Percentiles rank a stretch among this genome's conserved stretches.
phyloP scores from a whole-genome alignment of 2,888 invertebrate genomes.

The Parasteatoda lunata region DNA sequence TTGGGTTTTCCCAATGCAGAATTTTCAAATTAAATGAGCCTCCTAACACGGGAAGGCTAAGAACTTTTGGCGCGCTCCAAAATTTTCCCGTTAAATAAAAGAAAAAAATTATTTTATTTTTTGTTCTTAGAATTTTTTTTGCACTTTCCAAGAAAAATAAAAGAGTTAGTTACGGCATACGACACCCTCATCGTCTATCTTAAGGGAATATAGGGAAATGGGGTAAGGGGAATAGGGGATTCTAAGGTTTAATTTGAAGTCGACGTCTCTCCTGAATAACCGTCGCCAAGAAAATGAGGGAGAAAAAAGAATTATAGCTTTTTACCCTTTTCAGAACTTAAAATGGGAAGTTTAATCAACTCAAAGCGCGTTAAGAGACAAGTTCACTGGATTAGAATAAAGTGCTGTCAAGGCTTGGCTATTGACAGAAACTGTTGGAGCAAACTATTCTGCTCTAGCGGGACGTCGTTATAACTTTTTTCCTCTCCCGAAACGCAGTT shows the following conservation, averaged over 20 bases:
- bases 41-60: constrained; percentile 11
- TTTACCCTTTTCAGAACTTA: background rate
- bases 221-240: background rate
- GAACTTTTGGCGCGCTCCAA: background rate
- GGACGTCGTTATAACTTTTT: no score
- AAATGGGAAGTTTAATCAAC: constrained; percentile 39
- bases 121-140: constrained; percentile 20
- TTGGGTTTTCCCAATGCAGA: constrained; percentile 50
- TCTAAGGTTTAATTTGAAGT: constrained; percentile 43
- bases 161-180: constrained; percentile 41
- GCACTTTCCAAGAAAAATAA: constrained; percentile 35
- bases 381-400: constrained; percentile 9
- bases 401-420: background rate
- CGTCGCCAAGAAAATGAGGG: constrained; percentile 10
- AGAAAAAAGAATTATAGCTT: constrained; percentile 18
- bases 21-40: constrained; percentile 58
- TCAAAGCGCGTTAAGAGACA: constrained; percentile 14
- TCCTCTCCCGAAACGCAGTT: no score
- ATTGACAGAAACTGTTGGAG: constrained; percentile 21
- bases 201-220: background rate
- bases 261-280: constrained; percentile 1
- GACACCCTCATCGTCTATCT: constrained; percentile 3
- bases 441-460: background rate
- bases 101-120: constrained; percentile 7
- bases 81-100: background rate